Evolutionary conservation across 2,797 vertebrate species (phyloP), one percentile per base, ranked within the genome.

Genomic region (Muscicapa striata): DNA sequence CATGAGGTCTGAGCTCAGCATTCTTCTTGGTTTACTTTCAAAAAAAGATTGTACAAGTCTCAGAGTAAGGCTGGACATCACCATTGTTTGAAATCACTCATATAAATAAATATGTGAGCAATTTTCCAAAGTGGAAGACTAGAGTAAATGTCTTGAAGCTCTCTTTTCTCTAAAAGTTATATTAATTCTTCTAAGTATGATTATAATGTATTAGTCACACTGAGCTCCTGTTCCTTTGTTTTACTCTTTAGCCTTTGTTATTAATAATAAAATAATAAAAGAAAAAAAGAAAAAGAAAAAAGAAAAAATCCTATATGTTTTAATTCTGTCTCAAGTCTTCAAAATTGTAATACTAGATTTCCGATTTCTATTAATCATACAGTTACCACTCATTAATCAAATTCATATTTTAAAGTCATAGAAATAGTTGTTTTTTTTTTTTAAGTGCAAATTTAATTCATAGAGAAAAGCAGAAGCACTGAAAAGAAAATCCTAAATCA

Each of bases 401-500:
- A 73, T 83, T 15, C 4, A 61, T 43, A 40, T 83, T 89, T 69
- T 77, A 57, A 67, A 91, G 27, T 10, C 43, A 52, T 40, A 3
- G 18, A 70, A 84, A 66, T 22, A 52, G 1, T 5, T 40, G 34
- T 34, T 13, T n/a, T 0, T 21, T 43, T 21, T 43, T 82, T 68
- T 17, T 32, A 80, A 70, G 30, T 63, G 4, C 14, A 76, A 90
- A 87, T 87, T 83, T 66, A 69, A 85, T 76, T 85, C 46, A 54
- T 38, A 59, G 24, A 68, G 19, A 73, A 82, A 85, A 55, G 13
- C 2, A n/a, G 30, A 63, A 69, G 3, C 29, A 41, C 34, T 87
- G 64, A 74, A 91, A 93, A 73, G 24, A 66, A 93, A 89, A 38
- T 27, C 5, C 11, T 87, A 68, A 86, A 91, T 93, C 64, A 67